Evolutionary conservation across 1,140 invertebrate genomes (phyloP), one percentile per base, ranked within the genome.

Genomic region (Hermetia illucens): DNA sequence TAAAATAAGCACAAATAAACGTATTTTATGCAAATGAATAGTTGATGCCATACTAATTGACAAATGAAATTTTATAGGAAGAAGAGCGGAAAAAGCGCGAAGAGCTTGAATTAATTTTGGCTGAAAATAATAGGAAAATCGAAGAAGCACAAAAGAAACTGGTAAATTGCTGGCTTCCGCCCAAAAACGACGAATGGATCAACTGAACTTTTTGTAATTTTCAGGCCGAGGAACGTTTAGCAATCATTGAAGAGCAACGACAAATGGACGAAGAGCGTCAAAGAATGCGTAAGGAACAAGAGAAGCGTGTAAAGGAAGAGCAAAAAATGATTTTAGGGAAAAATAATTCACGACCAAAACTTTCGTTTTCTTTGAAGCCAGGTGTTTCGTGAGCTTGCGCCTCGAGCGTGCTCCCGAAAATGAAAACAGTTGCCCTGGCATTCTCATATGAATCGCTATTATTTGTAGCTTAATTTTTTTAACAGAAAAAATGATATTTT

Each of bases 321-420:
- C 92, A 96, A 66, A 92, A 91, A 65, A 86, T 90, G 62, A 95
- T 96, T 49, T 71, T 95, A 48, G 91, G 92, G 49, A 96, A 95
- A 72, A 93, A 93, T 63, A 94, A 94, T 69, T 91, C 90, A 41
- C 74, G 92, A 62, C 91, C 91, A 37, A 91, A 92, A 68, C 67
- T 95, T 44, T 94, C 90, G 46, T 96, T 96, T 69, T 76, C 80
- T 43, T 66, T 94, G 45, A 89, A 88, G 62, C 78, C 80, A 47
- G 52, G 53, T 18, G 68, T 78, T 52, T 76, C 73, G 68, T 78
- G 69, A 75, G 24, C 13, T 13, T 9, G 8, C 13, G 24, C 24
- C 8, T 8, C 24, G 24, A 13, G 24, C 13, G 8, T 9, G 24
- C 24, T 8, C 8, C 24, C 13, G 13, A 8, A 27, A 27, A 9